Evolutionary conservation across 2,113 vertebrate genomes (phyloP).

Genomic region (Furnarius figulus): DNA sequence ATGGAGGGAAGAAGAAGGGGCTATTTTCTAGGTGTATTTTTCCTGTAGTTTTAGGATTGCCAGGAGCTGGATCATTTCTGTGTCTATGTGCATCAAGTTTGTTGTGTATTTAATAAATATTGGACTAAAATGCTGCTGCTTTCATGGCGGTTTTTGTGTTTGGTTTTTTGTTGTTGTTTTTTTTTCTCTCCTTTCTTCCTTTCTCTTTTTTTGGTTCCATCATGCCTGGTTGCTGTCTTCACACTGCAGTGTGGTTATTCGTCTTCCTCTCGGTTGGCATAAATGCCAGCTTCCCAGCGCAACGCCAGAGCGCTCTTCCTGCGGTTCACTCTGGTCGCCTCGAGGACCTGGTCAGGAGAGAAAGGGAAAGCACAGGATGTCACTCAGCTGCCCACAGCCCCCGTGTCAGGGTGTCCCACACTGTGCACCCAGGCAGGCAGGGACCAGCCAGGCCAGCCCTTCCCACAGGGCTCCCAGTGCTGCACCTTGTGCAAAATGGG

Average conservation of each 20-base stretch:
- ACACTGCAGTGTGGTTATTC: slow-evolving; percentile 65
- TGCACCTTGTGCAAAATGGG: neutral
- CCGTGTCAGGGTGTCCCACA: fast-evolving
- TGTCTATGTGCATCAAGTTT: slow-evolving; percentile 69
- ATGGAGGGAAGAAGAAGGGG: neutral
- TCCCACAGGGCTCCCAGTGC: neutral
- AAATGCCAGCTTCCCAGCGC: slow-evolving; percentile 96
- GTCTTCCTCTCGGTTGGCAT: slow-evolving; percentile 89
- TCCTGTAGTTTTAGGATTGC: slow-evolving; percentile 34
- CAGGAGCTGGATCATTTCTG: slow-evolving; percentile 39
- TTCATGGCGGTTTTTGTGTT: neutral
- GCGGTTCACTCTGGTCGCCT: slow-evolving; percentile 93
- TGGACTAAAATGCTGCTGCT: slow-evolving; percentile 72
- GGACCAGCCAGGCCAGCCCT: neutral
- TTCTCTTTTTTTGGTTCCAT: slow-evolving; percentile 48
- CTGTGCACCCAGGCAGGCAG: neutral
- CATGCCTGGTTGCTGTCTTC: slow-evolving; percentile 7
- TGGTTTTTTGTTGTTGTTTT: neutral
- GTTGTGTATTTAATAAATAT: slow-evolving; percentile 77
- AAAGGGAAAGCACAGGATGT: slow-evolving; percentile 6
- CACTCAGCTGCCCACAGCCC: neutral
- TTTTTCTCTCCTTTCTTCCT: neutral
- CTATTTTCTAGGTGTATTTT: slow-evolving; percentile 59
- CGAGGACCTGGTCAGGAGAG: slow-evolving; percentile 84
- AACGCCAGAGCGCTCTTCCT: slow-evolving; percentile 94